Evolutionary conservation across 2,888 invertebrate species (phyloP), one percentile per base, ranked within the genome.

Genomic region (Macaria liturata): DNA sequence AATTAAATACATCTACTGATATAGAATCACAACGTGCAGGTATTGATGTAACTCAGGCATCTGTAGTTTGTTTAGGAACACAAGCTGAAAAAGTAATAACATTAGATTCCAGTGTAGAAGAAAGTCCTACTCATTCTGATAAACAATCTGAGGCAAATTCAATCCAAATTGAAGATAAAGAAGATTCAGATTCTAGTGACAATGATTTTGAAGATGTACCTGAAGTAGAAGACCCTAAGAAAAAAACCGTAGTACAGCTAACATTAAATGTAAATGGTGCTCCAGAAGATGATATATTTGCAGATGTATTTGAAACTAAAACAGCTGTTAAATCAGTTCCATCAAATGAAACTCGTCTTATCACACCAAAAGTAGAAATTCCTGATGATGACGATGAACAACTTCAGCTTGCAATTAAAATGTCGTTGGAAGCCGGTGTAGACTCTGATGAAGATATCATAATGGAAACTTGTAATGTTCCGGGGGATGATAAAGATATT

Each of bases 251-350:
- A 60, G 82, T 94, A 32, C 83, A 94, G 75, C 73, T 93, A 44
- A 83, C 86, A 46, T 78, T 93, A 57, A 76, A 84, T 61, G 68
- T 91, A 54, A 80, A 82, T 20, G 75, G 82, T 66, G 69, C 73
- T 30, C 72, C 74, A 50, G 76, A 81, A 6, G 81, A 95, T 72
- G 95, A 95, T 81, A 90, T 96, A 58, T 96, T 96, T 86, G 94
- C 94, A n/a, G 96, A 96, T 84, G 81, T 96, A 59, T 96, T 96
- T 79, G 68, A 64, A 37, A 53, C 63, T 32, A 67, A 62, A 39
- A 53, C 59, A 44, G 49, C 49, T 37, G 45, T 45, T 55, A 8
- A 55, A 47, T 20, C 46, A 44, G 58, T 64, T 20, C 47, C 51
- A 54, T 55, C 60, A 32, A 50, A 32, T 9, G 31, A 48, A 51